Base-by-base conservation (phyloP, 2,113 vertebrate species). In the Sturnira hondurensis region DNA sequence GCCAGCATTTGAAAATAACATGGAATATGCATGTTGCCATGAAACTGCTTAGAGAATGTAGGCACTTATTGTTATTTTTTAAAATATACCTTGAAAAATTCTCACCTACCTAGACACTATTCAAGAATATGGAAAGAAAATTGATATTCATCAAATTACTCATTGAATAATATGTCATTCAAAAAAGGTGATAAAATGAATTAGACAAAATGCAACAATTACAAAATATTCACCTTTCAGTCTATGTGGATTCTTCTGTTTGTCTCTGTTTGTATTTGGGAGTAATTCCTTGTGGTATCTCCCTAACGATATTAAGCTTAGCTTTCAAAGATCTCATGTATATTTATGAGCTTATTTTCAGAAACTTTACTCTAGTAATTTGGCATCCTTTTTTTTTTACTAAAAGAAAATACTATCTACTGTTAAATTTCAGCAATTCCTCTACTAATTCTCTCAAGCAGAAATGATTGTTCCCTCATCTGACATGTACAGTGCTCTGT, bases 341-440 rank as follows among this genome's bases (percentile, higher is more conserved):
- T 26, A 63, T 92, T 88, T 89, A 74, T 19, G 73, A 80, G 58
- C 82, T 45, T 83, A 83, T 89, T 82, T 94, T 63, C 41, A 90
- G 65, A 82, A 94, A 86, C 89, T 70, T 95, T 93, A 95, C 61
- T 86, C 82, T 38, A 84, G 83, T 89, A 95, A 95, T 33, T 96
- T 91, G 68, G 63, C 68, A 97, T 84, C n/a, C 5, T 47, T 94
- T 86, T n/a, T n/a, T 54, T 61, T 84, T 9, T 68, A 87, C 86
- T 93, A 83, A 93, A 95, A 78, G 94, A 89, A 95, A 97, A 91
- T 76, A 65, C 63, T 89, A 92, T 70, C 68, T 83, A 94, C 67
- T 78, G 86, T 19, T 74, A 89, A 81, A 54, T 36, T 56, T 94
- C 86, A 89, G 63, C 80, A 86, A 85, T 50, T 96, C 43, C 68